These are phyloP conservation scores for Orientallactaga sibirica DNA, from an alignment of 2,797 vertebrate species.

Conservation along the genomic window DNA sequence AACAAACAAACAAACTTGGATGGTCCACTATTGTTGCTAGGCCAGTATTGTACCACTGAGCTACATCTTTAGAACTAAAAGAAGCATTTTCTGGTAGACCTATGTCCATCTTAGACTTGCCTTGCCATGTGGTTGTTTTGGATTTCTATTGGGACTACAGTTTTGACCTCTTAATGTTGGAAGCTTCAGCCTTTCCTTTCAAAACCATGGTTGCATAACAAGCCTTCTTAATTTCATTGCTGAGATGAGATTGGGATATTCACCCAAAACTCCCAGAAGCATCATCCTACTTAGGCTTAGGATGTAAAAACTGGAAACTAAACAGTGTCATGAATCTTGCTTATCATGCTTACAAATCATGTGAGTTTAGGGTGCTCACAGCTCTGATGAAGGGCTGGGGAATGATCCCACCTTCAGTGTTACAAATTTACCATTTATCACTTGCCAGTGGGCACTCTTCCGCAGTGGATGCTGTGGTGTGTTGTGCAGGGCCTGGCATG, in stretches of 20 bases:
- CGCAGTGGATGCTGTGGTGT: background rate
- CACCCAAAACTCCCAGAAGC: background rate
- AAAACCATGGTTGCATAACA: background rate
- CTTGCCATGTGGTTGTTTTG: background rate
- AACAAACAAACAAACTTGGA: conserved; percentile 46
- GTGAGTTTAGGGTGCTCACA: background rate
- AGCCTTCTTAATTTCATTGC: conserved; percentile 17
- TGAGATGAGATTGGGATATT: background rate
- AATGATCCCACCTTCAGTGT: background rate
- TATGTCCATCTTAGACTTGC: background rate
- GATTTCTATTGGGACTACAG: background rate
- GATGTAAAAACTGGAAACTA: background rate
- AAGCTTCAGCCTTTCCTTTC: background rate
- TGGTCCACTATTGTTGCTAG: background rate
- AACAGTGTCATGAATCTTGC: background rate
- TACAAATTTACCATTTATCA: conserved; percentile 26
- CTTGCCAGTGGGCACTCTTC: background rate
- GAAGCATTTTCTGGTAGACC: background rate
- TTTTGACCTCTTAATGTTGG: background rate
- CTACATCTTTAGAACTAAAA: background rate
- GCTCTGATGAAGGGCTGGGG: background rate
- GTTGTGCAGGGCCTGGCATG: background rate
- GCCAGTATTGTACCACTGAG: too few relatives aligned
- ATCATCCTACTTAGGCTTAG: background rate
- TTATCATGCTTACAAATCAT: background rate